Base-by-base conservation (phyloP, 92 coral and sea anemone species). In the Zoanthus gigantus region DNA sequence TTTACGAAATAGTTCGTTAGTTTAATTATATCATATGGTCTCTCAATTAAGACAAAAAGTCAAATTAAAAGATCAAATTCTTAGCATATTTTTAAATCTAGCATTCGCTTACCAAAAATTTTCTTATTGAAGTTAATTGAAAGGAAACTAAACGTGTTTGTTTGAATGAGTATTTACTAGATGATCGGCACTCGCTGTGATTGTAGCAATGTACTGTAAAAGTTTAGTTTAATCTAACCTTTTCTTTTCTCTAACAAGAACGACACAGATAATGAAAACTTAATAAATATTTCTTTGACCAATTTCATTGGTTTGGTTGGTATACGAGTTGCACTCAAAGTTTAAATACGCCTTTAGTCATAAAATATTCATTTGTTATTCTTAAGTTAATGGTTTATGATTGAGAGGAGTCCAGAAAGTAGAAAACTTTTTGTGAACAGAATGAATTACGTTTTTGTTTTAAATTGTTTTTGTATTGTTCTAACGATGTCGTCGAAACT, bases 331-430 rank as follows among this genome's bases (percentile, higher is more conserved):
- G 42, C 30, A 9, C 46, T 5, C 46, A 23, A 69, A 69, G 15
- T 23, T 69, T 69, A 34, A 69, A 11, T 69, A 69, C 31, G 7
- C 1, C 6, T 30, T 69, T 69, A 14, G 31, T 31, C 29, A 37
- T 37, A 37, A 69, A 69, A 30, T 69, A 69, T 69, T 69, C 30
- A 69, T 69, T 69, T 69, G 69, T 69, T 69, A 30, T 31, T 69
- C 46, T 69, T 10, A 14, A 12, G 46, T 6, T 30, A 13, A 13
- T 69, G 42, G 4, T 16, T 37, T 37, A 4, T 30, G 15, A 13
- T 10, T 69, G 47, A 69, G 29, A 31, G 34, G 31, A 32, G 46
- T 30, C 31, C 74, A 2, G 45, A 50, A 50, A 50, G 42, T 37
- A 37, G 42, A 50, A 47, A 47, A 50, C 1, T 7, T 50, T 50